Base-by-base conservation (phyloP, 2,888 invertebrate genomes). In the Oligia latruncula region DNA sequence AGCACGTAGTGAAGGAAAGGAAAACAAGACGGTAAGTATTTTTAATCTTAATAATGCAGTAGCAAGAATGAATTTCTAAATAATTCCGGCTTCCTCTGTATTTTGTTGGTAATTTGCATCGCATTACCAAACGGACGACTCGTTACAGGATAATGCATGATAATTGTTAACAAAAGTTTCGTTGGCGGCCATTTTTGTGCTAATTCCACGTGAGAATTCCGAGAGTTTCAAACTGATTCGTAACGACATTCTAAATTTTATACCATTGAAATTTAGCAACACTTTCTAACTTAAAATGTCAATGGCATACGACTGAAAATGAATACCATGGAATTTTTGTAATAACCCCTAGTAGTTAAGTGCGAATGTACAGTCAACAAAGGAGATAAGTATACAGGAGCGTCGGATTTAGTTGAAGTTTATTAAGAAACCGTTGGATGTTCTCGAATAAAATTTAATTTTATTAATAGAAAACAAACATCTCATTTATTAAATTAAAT, bases 141-240 rank as follows among this genome's bases (percentile, higher is more conserved):
- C 78, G 76, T 80, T 78, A 84, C 79, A 79, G 82, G 62, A 89
- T 94, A 92, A 94, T 94, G 85, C 93, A 94, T 93, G 93, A 90
- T 93, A 94, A 94, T 94, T 93, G 92, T 91, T 90, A 86, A 87
- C 89, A 90, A 92, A 93, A 93, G 91, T 94, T 91, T 83, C n/a
- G 52, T 77, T 85, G 83, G 74, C 80, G 43, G 73, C 85, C 87
- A 89, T 83, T 81, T 86, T 84, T 87, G 82, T 72, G 74, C 76
- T 67, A 77, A 78, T 89, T 83, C 74, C 82, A 87, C 87, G 81
- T 81, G 87, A 84, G 83, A 77, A 82, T 82, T 78, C 73, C 58
- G 43, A 52, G 49, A 85, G 79, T 85, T 84, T 35, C 49, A 76
- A 89, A 82, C 67, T 83, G 79, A 11, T 60, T 11, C n/a, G n/a